phyloP scores from a whole-genome alignment of 2,888 invertebrate species.

The Thelaira solivaga region DNA sequence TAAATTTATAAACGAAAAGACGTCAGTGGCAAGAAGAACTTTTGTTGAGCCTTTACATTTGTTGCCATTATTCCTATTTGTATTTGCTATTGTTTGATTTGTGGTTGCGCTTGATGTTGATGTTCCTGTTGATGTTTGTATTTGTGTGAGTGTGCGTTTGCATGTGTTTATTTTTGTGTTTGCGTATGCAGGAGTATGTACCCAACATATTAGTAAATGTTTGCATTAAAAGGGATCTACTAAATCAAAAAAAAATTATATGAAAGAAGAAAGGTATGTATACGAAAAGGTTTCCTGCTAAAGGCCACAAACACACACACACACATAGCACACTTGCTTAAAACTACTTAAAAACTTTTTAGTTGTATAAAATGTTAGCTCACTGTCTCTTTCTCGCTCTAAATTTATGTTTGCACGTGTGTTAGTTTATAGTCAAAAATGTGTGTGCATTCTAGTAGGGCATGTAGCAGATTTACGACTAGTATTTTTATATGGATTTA shows the following conservation, averaged over 20 bases:
- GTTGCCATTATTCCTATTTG: slow-evolving; percentile 33
- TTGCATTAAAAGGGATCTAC: slow-evolving; percentile 43
- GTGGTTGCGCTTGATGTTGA: slow-evolving; percentile 30
- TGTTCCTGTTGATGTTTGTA: background rate
- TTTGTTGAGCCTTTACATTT: slow-evolving; percentile 9
- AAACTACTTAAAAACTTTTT: background rate
- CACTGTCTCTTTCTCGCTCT: background rate
- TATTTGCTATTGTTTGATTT: slow-evolving; percentile 39
- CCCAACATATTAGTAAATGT: slow-evolving; percentile 40
- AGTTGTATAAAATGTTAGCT: background rate
- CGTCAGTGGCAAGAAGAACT: background rate
- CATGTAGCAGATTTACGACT: slow-evolving; percentile 8
- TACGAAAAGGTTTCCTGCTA: slow-evolving; percentile 20
- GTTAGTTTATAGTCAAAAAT: background rate
- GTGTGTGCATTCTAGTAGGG: background rate
- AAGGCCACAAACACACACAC: slow-evolving; percentile 17
- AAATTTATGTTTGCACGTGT: background rate
- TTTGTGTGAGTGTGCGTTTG: background rate
- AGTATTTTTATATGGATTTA: slow-evolving; percentile 48
- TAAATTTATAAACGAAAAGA: background rate
- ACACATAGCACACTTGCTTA: background rate
- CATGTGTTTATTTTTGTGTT: background rate
- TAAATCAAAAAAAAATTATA: slow-evolving; percentile 30
- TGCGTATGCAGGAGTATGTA: slow-evolving; percentile 18
- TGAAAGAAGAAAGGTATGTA: slow-evolving; percentile 29